These are phyloP conservation scores for Pseudococcus longispinus DNA, from an alignment of 2,888 invertebrate species.

Conservation along the genomic window DNA sequence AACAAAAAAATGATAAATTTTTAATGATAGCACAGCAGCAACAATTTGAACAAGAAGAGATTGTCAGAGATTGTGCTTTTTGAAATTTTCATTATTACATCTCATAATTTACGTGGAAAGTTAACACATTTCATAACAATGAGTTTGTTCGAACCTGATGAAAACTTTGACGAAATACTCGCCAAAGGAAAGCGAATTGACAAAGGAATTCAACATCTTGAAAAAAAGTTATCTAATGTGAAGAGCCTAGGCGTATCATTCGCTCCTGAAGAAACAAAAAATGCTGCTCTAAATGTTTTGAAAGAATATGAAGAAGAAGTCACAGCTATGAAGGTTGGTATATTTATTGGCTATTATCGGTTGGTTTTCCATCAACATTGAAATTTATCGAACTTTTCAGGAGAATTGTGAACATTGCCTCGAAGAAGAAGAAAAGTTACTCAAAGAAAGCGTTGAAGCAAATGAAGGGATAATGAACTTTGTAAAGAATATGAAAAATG, in stretches of 20 bases:
- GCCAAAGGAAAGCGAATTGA: neutral
- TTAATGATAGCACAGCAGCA: neutral
- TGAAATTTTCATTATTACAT: neutral
- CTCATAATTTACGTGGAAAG: neutral
- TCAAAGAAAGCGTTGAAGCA: neutral
- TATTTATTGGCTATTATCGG: neutral
- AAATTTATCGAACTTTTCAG: neutral
- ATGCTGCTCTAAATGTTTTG: neutral
- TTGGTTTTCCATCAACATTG: neutral
- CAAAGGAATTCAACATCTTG: neutral
- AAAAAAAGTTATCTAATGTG: slow-evolving; percentile 24
- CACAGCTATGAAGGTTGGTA: neutral
- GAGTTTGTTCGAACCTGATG: neutral
- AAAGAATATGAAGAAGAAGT: slow-evolving; percentile 15
- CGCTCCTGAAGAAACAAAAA: slow-evolving; percentile 16
- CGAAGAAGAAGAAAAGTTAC: neutral
- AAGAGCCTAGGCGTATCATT: neutral
- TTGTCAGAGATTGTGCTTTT: neutral
- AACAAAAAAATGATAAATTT: neutral
- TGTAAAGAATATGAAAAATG: neutral
- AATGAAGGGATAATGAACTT: neutral
- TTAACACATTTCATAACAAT: neutral
- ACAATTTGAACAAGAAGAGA: no score
- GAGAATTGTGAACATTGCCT: neutral
- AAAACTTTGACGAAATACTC: neutral